phyloP scores from a whole-genome alignment of 2,113 vertebrate species.

The Percina caprodes region DNA sequence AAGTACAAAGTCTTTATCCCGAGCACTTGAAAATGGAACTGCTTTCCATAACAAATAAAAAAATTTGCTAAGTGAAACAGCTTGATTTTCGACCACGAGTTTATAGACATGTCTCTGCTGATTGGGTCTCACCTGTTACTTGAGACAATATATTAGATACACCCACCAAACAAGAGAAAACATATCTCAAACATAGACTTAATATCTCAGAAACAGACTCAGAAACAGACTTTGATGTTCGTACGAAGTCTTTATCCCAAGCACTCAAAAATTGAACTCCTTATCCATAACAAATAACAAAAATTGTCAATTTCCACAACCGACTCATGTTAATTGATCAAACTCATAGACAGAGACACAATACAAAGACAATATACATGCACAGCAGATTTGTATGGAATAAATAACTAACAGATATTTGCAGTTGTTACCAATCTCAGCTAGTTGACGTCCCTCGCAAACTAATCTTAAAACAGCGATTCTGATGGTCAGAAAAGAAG shows the following conservation, averaged over 20 bases:
- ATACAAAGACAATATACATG: neutral
- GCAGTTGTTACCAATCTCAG: neutral
- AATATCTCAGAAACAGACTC: neutral
- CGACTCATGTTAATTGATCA: neutral
- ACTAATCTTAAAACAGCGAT: neutral
- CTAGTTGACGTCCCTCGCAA: neutral
- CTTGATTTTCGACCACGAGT: no score
- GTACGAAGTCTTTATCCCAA: no score
- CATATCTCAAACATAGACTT: no score
- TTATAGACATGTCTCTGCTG: no score
- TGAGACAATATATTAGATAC: no score
- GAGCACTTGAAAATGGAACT: neutral
- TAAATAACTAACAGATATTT: neutral
- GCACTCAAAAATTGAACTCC: neutral
- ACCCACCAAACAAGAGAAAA: no score
- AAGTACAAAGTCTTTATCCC: no score
- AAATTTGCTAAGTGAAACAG: neutral
- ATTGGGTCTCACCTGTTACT: no score
- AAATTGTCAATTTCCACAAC: neutral
- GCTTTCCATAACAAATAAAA: neutral
- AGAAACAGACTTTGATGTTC: neutral
- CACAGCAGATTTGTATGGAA: constrained; percentile 1
- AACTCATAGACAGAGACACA: neutral
- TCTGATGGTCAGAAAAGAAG: constrained; percentile 24
- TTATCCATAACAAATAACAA: neutral